phyloP scores from a whole-genome alignment of 2,888 invertebrate genomes.

The Griposia aprilina region DNA sequence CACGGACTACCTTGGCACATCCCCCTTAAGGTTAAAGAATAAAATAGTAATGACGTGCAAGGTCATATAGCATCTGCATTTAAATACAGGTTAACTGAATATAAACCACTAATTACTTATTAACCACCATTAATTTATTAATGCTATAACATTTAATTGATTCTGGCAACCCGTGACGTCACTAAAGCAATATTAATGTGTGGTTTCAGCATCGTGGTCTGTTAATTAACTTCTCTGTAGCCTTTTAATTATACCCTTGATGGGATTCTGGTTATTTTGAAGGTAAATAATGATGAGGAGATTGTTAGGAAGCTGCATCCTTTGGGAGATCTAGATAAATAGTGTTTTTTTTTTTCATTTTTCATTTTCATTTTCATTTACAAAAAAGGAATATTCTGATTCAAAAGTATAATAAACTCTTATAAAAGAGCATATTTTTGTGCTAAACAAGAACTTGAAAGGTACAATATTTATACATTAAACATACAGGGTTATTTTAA shows the following conservation, averaged over 20 bases:
- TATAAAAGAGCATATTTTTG: too few species aligned
- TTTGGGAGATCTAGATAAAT: neutral
- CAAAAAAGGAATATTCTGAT: too few species aligned
- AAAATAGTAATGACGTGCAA: neutral
- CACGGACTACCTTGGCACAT: too few species aligned
- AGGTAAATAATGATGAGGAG: neutral
- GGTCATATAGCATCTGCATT: neutral
- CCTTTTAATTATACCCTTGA: constrained; percentile 32
- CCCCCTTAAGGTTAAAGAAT: too few species aligned
- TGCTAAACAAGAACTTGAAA: too few species aligned
- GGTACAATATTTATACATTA: too few species aligned
- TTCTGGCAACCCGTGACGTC: constrained; percentile 11
- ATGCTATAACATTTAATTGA: constrained; percentile 8
- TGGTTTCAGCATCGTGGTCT: constrained; percentile 14
- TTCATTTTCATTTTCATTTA: too few species aligned
- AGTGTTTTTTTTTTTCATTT: too few species aligned
- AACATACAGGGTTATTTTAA: too few species aligned
- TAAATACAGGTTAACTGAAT: neutral
- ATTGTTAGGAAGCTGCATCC: neutral
- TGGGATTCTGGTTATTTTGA: constrained; percentile 12
- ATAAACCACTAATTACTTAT: constrained; percentile 5
- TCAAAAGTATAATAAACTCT: too few species aligned
- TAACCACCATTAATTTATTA: constrained; percentile 1
- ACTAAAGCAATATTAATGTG: constrained; percentile 22
- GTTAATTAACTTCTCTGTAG: constrained; percentile 37